Evolutionary conservation across 2,888 invertebrate genomes (phyloP).

Genomic region (Gnatocerus cornutus): DNA sequence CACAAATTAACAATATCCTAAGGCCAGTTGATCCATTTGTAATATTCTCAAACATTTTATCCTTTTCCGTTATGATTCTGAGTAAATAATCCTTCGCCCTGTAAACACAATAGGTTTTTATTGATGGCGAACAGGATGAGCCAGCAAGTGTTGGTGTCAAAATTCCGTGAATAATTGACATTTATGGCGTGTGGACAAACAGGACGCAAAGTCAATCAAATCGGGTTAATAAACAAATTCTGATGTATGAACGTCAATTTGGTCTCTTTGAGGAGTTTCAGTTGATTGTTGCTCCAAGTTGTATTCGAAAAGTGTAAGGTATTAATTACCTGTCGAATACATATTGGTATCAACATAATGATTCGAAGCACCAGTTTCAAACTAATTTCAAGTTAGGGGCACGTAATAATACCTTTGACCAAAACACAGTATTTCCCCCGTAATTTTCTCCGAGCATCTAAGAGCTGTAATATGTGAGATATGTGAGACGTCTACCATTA

Average conservation of each 20-base stretch:
- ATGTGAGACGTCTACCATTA: slow-evolving; percentile 24
- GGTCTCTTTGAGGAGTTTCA: not conserved
- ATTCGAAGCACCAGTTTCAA: not conserved
- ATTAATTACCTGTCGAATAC: too few relatives aligned
- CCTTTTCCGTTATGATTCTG: not conserved
- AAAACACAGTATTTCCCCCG: not conserved
- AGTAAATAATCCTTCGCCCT: not conserved
- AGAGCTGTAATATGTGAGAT: slow-evolving; percentile 19
- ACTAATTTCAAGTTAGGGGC: not conserved
- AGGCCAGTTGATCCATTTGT: too few relatives aligned
- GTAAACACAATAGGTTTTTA: not conserved
- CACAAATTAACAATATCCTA: slow-evolving; percentile 13
- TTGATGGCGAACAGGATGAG: not conserved
- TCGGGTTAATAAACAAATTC: not conserved
- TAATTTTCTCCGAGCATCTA: not conserved
- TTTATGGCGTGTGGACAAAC: slow-evolving; percentile 14
- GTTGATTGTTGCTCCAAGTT: not conserved
- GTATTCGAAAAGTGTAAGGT: too few relatives aligned
- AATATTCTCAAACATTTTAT: not conserved
- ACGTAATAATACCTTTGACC: slow-evolving; percentile 4
- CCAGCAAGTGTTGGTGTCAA: slow-evolving; percentile 16
- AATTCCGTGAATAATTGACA: slow-evolving; percentile 14
- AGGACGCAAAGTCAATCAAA: slow-evolving; percentile 14
- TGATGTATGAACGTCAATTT: slow-evolving; percentile 7
- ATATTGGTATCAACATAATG: not conserved